Evolutionary conservation across 1,140 invertebrate species (phyloP), one percentile per base, ranked within the genome.

Genomic region (Drosophila kurseongensis): DNA sequence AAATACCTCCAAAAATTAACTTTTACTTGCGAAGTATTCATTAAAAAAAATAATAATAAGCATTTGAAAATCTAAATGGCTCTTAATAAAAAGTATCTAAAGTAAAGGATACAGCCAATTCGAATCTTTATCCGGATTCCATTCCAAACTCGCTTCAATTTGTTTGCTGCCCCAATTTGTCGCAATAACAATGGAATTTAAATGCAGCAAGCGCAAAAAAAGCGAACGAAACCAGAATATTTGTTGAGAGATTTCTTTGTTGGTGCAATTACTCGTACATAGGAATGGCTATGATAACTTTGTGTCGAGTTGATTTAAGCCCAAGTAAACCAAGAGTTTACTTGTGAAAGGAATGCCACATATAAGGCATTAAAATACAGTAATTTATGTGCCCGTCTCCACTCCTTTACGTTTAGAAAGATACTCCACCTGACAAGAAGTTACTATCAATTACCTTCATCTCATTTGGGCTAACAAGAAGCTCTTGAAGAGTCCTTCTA

Each of bases 371-470:
- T 71, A 48, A 44, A 38, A 23, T 16, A 10, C 35, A 71, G 48
- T 71, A 69, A 71, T 56, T 69, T 69, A 69, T 45, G 23, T 23
- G 36, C 29, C 40, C 23, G 32, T 18, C 10, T 16, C 36, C 32
- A 47, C 44, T 32, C 32, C 32, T n/a, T 27, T 41, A 8, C 27
- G 36, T 48, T 42, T 41, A 40, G 6, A 41, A 27, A 32, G 32
- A 66, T 32, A 16, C 59, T 67, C 59, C 5, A 47, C 47, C 45
- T 51, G 65, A 8, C 42, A 47, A 35, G 61, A 75, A 72, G 73
- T 80, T 84, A 84, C 80, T 83, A 83, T 83, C 80, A 83, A 83
- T 84, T 84, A 84, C 71, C 71, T 66, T 69, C 76, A 80, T 83
- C 80, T 80, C 76, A 80, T 84, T 56, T 52, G 35, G 44, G 80